Conservation (phyloP, 2,113 vertebrate genomes). For the Erythrocercus mccallii region DNA sequence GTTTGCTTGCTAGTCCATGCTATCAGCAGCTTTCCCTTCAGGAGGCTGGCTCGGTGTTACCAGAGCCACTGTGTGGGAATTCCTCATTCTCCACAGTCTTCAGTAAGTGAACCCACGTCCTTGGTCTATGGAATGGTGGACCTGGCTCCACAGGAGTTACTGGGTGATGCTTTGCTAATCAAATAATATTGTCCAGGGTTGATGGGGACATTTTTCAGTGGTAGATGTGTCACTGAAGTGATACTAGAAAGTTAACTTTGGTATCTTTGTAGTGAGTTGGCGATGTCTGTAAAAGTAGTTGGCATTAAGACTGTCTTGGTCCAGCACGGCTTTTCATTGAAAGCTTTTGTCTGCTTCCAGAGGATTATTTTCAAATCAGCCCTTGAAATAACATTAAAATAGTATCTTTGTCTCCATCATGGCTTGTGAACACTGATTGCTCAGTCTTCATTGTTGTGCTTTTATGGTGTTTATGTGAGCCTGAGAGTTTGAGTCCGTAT, state of each 20-base stretch:
- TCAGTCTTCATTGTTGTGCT: not conserved
- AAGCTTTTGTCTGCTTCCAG: not conserved
- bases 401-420: rapidly evolving
- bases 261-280: not conserved
- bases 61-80: not conserved
- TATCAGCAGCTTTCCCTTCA: not conserved
- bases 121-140: not conserved
- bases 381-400: not conserved
- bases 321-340: not conserved
- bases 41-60: not conserved
- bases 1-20: not conserved
- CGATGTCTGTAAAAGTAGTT: not conserved
- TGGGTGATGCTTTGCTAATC: not conserved
- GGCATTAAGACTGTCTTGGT: not conserved
- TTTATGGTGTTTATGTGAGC: not conserved
- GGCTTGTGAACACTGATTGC: not conserved
- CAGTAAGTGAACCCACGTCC: not conserved
- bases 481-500: rapidly evolving
- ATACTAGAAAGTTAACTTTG: not conserved
- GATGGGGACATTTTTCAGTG: not conserved
- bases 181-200: not conserved
- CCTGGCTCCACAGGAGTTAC: not conserved
- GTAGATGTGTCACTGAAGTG: not conserved
- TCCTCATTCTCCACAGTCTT: not conserved
- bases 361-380: not conserved